Evolutionary conservation across 1,140 invertebrate species (phyloP).

Genomic region (Saccostrea glomerata): DNA sequence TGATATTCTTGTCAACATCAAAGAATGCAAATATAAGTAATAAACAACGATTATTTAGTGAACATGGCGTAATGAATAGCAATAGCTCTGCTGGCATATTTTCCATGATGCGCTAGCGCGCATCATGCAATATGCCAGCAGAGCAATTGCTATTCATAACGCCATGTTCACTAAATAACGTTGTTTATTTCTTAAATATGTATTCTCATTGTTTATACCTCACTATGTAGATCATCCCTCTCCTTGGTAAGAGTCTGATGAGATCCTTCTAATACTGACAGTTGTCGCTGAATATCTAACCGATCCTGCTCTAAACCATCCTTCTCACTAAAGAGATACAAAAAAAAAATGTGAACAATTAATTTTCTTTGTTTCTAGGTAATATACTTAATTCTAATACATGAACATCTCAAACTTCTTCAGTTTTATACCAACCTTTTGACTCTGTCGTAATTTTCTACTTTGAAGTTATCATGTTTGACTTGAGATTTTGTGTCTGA

Average conservation of each 20-base stretch:
- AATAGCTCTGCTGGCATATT: too few relatives aligned
- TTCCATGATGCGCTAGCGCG: too few relatives aligned
- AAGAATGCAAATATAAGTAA: too few relatives aligned
- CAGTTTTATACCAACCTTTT: slow-evolving; percentile 70
- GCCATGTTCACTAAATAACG: too few relatives aligned
- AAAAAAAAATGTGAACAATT: not conserved
- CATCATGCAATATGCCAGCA: too few relatives aligned
- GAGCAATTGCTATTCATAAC: too few relatives aligned
- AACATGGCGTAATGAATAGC: too few relatives aligned
- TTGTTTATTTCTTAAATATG: too few relatives aligned
- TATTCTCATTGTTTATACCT: slow-evolving; percentile 61
- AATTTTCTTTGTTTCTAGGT: not conserved
- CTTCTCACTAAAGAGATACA: slow-evolving; percentile 68
- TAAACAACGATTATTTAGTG: too few relatives aligned
- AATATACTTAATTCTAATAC: not conserved
- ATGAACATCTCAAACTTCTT: not conserved
- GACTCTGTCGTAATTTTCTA: slow-evolving; percentile 77
- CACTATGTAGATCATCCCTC: slow-evolving; percentile 75
- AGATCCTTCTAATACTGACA: slow-evolving; percentile 70
- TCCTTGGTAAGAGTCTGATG: slow-evolving; percentile 73
- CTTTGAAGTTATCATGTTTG: slow-evolving; percentile 75
- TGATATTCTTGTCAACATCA: too few relatives aligned
- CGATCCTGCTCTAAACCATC: slow-evolving; percentile 74
- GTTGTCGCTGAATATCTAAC: slow-evolving; percentile 69
- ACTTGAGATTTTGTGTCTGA: slow-evolving; percentile 72